These are phyloP conservation scores for Scortum barcoo DNA, from an alignment of 2,113 vertebrate genomes.

Conservation along the genomic window DNA sequence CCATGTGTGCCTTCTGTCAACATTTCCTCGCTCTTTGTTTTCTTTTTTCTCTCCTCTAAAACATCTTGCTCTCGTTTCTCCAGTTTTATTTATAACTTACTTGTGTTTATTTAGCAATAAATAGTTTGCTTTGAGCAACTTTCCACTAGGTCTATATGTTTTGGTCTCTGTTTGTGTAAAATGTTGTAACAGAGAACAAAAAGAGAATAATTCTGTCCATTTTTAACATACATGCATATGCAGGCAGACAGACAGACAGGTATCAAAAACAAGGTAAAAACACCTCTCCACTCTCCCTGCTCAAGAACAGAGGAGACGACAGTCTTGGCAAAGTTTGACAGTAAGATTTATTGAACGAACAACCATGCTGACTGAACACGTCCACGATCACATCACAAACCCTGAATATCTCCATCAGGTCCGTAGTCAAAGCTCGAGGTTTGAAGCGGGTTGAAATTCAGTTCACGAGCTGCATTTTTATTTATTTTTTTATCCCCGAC, in stretches of 20 bases:
- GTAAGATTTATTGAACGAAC: conserved; percentile 78
- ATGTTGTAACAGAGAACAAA: background rate
- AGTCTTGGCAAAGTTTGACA: conserved; percentile 59
- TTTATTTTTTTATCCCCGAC: conserved; percentile 3
- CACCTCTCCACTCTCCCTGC: background rate
- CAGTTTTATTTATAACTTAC: background rate
- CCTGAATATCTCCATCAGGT: conserved; percentile 32
- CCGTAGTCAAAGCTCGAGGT: conserved; percentile 6
- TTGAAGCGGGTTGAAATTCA: conserved; percentile 37
- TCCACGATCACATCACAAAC: conserved; percentile 77
- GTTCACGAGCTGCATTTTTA: conserved; percentile 22
- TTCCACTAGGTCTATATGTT: no score
- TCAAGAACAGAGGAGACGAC: conserved; percentile 27
- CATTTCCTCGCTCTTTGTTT: background rate
- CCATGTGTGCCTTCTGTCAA: background rate
- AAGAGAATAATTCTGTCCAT: background rate
- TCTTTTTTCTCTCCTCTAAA: background rate
- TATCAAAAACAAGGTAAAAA: background rate
- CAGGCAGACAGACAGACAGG: background rate
- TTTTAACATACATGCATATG: background rate
- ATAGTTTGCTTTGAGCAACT: background rate
- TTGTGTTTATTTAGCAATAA: background rate
- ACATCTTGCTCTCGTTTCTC: background rate
- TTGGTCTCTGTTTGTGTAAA: background rate
- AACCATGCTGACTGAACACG: conserved; percentile 78